A percentile compares a stretch with the other conserved stretches of the same genome.
Evolutionary conservation across 2,888 invertebrate species (phyloP).

Genomic region (Embidobia sp.): DNA sequence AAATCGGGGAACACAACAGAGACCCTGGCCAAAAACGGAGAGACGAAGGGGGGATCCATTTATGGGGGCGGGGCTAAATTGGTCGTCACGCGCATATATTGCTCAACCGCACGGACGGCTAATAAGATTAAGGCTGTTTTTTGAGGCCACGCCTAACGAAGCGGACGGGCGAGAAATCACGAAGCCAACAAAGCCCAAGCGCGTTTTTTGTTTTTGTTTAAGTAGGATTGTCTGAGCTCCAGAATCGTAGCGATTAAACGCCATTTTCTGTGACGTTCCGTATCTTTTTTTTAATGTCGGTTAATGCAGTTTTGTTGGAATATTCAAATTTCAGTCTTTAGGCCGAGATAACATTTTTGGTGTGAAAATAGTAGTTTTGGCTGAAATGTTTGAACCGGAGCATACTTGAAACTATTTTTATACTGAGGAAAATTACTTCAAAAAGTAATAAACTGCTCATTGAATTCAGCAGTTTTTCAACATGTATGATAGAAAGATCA

Average conservation of each 20-base stretch:
- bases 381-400: too few species aligned
- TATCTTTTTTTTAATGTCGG: not conserved
- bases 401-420: too few species aligned
- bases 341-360: too few species aligned
- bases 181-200: conserved; percentile 40
- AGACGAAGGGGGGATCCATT: conserved; percentile 44
- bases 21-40: conserved; percentile 27
- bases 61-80: conserved; percentile 35
- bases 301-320: not conserved
- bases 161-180: conserved; percentile 49
- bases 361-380: too few species aligned
- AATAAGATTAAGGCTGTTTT: conserved; percentile 52
- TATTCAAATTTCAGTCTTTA: too few species aligned
- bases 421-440: too few species aligned
- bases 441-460: too few species aligned
- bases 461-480: too few species aligned
- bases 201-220: conserved; percentile 48
- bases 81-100: conserved; percentile 39
- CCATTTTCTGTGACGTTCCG: conserved; percentile 5
- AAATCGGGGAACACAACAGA: too few species aligned
- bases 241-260: conserved; percentile 11
- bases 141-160: conserved; percentile 40
- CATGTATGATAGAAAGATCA: too few species aligned
- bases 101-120: conserved; percentile 21
- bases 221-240: too few species aligned